Evolutionary conservation across 2,797 vertebrate genomes (phyloP), one percentile per base, ranked within the genome.

Genomic region (Ceryle rudis): DNA sequence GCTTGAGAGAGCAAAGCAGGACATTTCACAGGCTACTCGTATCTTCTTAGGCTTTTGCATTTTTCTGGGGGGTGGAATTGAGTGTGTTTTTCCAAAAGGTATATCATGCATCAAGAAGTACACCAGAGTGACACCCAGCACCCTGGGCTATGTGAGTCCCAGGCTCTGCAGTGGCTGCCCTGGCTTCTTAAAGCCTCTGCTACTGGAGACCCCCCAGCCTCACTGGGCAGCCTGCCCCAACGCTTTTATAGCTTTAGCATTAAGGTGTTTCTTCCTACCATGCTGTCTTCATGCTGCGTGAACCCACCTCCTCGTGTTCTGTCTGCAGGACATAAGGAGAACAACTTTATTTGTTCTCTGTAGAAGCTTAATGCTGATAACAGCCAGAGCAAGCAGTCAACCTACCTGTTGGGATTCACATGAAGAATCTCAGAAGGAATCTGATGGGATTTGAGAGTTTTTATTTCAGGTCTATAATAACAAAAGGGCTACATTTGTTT

Each of bases 111-210:
- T 71, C 31, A 57, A 58, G 21, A 46, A 54, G 39, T 1, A 46
- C 11, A 13, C 10, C 0, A 0, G 13, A 12, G 49, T 11, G 44
- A 26, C 2, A 1, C 14, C 4, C 65, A 42, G 66, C 28, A 13
- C 51, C 10, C 11, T 19, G 14, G 41, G 26, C 85, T 25, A 1
- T 2, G 19, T 15, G 37, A 82, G 55, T 65, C 23, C 47, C 7
- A 25, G 52, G 51, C n/a, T 73, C 39, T 33, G 44, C 60, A 23
- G 28, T 14, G 37, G 41, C 5, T 22, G 5, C n/a, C 23, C 31
- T 0, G 0, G 14, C 37, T 77, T 51, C 41, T n/a, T 65, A 80
- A 52, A 79, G 9, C 65, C 44, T 57, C 66, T 75, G 70, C 44
- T 84, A 4, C 62, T 55, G 58, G 65, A 29, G 61, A 55, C 8